These are phyloP conservation scores for Scelioninae gen. 2 DNA, from an alignment of 2,888 invertebrate species.

Conservation along the genomic window DNA sequence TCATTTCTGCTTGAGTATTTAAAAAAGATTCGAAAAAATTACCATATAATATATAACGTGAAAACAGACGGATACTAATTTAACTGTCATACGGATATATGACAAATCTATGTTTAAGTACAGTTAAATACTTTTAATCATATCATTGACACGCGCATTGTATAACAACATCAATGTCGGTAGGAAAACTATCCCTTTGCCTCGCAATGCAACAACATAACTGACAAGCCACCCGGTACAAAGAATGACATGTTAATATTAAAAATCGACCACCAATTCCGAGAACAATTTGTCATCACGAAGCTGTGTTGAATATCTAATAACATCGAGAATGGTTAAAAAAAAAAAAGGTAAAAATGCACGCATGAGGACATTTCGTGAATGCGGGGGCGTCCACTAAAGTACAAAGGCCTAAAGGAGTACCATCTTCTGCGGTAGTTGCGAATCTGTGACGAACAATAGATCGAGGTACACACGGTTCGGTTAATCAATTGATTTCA, in stretches of 20 bases:
- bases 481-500: slow-evolving; percentile 73
- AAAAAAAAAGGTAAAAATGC: slow-evolving; percentile 52
- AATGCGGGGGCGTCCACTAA: slow-evolving; percentile 49
- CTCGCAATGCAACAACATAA: slow-evolving; percentile 13
- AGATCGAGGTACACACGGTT: slow-evolving; percentile 64
- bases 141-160: not conserved
- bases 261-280: slow-evolving; percentile 47
- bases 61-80: no score
- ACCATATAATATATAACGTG: no score
- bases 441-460: slow-evolving; percentile 67
- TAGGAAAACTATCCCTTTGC: slow-evolving; percentile 37
- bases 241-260: slow-evolving; percentile 51
- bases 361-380: slow-evolving; percentile 60
- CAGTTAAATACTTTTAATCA: not conserved
- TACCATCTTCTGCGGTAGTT: slow-evolving; percentile 30
- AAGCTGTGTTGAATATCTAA: slow-evolving; percentile 34
- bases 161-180: not conserved
- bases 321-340: slow-evolving; percentile 54
- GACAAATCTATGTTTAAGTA: not conserved
- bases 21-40: no score
- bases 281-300: slow-evolving; percentile 54
- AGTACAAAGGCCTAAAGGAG: slow-evolving; percentile 49
- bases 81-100: no score
- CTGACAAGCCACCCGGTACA: slow-evolving; percentile 10
- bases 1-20: no score